Conservation (phyloP, 2,797 vertebrate genomes). For the Phrynocephalus vlangalii region DNA sequence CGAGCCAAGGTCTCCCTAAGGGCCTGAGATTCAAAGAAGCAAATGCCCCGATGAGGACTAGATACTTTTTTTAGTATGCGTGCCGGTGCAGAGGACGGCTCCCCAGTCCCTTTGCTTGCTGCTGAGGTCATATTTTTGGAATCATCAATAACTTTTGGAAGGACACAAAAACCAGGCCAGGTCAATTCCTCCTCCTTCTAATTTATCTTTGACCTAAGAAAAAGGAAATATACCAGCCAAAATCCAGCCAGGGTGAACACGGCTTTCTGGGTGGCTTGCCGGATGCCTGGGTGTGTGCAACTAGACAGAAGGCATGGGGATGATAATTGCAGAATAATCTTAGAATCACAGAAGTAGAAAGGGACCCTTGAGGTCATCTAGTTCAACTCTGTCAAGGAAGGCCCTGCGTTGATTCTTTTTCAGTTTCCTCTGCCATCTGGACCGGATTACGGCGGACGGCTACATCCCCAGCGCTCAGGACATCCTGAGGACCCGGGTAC, state of each 20-base stretch:
- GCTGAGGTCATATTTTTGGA: neutral
- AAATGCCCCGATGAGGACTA: neutral
- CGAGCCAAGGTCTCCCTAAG: neutral
- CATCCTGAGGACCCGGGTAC: slow-evolving; percentile 89
- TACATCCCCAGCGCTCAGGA: slow-evolving; percentile 89
- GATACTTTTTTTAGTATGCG: neutral
- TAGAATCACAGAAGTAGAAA: too few relatives aligned
- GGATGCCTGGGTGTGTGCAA: too few relatives aligned
- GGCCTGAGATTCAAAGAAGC: neutral
- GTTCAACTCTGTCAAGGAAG: too few relatives aligned
- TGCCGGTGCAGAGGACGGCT: neutral
- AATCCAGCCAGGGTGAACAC: neutral
- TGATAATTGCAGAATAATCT: too few relatives aligned
- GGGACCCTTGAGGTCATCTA: too few relatives aligned
- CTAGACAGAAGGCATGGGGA: too few relatives aligned
- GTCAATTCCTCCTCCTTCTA: neutral
- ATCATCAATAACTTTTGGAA: neutral
- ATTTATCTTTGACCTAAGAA: neutral
- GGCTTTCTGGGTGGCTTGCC: neutral
- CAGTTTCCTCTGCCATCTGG: slow-evolving; percentile 88
- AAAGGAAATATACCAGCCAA: too few relatives aligned
- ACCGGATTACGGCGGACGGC: slow-evolving; percentile 81
- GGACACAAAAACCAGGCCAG: neutral
- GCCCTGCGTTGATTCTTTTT: neutral
- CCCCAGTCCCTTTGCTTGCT: neutral